Evolutionary conservation across 1,140 invertebrate genomes (phyloP), one percentile per base, ranked within the genome.

Genomic region (Drosophila ananassae): DNA sequence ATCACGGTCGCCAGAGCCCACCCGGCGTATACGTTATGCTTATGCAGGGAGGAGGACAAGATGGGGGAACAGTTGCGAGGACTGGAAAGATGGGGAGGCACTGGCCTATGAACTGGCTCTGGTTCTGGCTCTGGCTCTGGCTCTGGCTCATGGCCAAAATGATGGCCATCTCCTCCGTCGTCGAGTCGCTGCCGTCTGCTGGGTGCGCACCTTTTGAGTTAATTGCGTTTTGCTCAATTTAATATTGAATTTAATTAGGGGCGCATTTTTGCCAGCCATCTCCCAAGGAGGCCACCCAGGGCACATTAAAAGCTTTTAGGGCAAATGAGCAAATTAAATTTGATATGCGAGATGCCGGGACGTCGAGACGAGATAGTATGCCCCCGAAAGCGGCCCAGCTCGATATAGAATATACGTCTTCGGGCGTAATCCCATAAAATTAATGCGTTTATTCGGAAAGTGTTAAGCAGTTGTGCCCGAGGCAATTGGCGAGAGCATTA

Each of bases 211-310:
- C 77, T 87, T 87, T 87, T 78, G 83, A 87, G 82, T 87, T 89
- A 89, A 89, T 89, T 89, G 84, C 84, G 85, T 89, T 89, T 89
- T 84, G 84, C 84, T 89, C 84, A 89, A 89, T 89, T 89, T 89
- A 89, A 89, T 89, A 89, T 89, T 89, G 84, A 89, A 89, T 89
- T 89, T 89, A 89, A 89, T 89, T 89, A 83, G 84, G 82, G 73
- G 84, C 79, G 73, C 83, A 89, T 89, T 89, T 89, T 79, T 83
- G 63, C 79, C 69, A 73, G 81, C 41, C 41, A 13, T 5, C 41
- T 44, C 6, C 13, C 21, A 22, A 12, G 30, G 8, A n/a, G 17
- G 58, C 50, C 80, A 84, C 66, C 82, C 66, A 83, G 73, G 76
- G 69, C 72, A 87, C 82, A 89, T 81, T 87, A 87, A 87, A 87